These are phyloP conservation scores for Podotricha telesiphe DNA, from an alignment of 2,888 invertebrate genomes.

Conservation along the genomic window DNA sequence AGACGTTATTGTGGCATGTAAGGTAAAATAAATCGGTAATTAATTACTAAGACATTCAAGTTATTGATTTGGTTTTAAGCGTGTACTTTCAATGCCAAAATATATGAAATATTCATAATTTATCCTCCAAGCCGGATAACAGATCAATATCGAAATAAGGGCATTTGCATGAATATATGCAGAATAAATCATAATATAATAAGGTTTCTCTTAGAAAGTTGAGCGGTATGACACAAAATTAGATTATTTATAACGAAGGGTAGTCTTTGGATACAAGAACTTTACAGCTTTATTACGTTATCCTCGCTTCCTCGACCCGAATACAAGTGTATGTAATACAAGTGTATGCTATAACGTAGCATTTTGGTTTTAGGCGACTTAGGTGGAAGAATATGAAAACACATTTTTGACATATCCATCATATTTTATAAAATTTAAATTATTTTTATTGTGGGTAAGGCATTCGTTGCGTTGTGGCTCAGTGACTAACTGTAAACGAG, in stretches of 20 bases:
- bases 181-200: conserved; percentile 33
- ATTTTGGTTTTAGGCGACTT: background rate
- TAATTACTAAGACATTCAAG: too few species aligned
- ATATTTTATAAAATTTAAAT: background rate
- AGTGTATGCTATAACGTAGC: background rate
- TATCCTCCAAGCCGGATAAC: background rate
- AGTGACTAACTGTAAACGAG: too few species aligned
- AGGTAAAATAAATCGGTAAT: too few species aligned
- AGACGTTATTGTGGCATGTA: too few species aligned
- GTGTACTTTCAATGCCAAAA: background rate
- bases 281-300: conserved; percentile 20
- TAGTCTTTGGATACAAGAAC: conserved; percentile 16
- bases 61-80: background rate
- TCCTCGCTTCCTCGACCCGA: conserved; percentile 7
- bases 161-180: conserved; percentile 29
- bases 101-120: background rate
- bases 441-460: background rate
- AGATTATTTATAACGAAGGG: conserved; percentile 20
- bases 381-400: background rate
- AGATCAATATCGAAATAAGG: conserved; percentile 24
- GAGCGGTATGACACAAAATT: conserved; percentile 5
- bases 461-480: too few species aligned
- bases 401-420: too few species aligned
- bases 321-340: background rate
- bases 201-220: conserved; percentile 17